These are phyloP conservation scores for Numenius phaeopus DNA, from an alignment of 2,797 vertebrate species.

Conservation along the genomic window DNA sequence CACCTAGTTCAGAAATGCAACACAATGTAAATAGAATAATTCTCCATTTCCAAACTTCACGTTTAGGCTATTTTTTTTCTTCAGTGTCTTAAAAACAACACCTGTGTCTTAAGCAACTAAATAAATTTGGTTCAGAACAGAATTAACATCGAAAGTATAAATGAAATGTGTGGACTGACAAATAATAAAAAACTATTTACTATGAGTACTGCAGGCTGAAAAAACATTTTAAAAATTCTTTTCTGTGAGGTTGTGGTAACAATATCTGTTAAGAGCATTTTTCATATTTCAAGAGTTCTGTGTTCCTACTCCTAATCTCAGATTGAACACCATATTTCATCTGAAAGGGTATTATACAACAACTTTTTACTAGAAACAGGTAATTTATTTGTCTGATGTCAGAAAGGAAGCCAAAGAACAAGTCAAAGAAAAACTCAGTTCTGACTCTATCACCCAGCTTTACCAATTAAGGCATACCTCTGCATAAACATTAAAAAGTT, in stretches of 20 bases:
- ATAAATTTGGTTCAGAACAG: neutral
- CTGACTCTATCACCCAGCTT: neutral
- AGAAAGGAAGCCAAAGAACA: neutral
- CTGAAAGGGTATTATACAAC: neutral
- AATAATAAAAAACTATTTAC: neutral
- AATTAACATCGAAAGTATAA: neutral
- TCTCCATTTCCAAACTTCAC: neutral
- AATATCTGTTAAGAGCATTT: neutral
- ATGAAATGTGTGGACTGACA: neutral
- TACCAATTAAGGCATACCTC: neutral
- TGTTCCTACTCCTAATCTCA: neutral
- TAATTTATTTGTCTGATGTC: neutral
- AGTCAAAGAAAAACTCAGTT: neutral
- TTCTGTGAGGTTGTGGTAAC: neutral
- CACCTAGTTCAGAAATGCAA: neutral
- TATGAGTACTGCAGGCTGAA: neutral
- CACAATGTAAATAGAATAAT: neutral
- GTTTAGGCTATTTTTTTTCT: neutral
- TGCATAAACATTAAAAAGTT: neutral
- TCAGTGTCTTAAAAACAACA: neutral
- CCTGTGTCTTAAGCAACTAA: neutral
- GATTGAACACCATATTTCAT: neutral
- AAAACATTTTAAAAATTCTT: neutral
- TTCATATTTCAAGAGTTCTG: neutral
- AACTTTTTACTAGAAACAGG: neutral